Evolutionary conservation across 2,113 vertebrate species (phyloP).

Genomic region (Macroglossus sobrinus): DNA sequence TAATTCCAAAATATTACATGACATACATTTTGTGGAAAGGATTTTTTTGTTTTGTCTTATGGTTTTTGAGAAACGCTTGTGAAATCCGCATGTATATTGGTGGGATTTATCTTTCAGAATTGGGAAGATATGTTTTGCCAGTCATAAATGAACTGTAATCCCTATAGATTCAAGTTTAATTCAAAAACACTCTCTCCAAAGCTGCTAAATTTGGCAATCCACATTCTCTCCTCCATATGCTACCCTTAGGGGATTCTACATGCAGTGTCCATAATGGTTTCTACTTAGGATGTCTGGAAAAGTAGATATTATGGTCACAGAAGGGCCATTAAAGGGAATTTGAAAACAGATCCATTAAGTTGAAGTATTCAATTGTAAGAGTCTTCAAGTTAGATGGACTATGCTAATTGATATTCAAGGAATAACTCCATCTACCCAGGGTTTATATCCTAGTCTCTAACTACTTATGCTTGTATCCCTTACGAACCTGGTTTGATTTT

Average conservation of each 20-base stretch:
- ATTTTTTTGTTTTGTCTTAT: not conserved
- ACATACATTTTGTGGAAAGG: conserved; percentile 9
- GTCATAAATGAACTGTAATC: conserved; percentile 68
- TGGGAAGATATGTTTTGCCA: conserved; percentile 62
- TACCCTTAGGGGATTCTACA: conserved; percentile 57
- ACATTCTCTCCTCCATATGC: conserved; percentile 55
- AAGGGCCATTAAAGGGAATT: conserved; percentile 74
- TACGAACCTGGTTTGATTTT: conserved; percentile 57
- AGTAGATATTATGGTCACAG: conserved; percentile 70
- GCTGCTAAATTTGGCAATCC: conserved; percentile 70
- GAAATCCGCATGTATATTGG: conserved; percentile 59
- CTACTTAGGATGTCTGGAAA: conserved; percentile 75
- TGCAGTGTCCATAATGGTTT: conserved; percentile 67
- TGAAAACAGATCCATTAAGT: conserved; percentile 76
- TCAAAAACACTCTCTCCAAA: conserved; percentile 72
- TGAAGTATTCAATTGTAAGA: conserved; percentile 55
- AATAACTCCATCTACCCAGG: conserved; percentile 24
- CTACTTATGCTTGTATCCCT: conserved; percentile 20
- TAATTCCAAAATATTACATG: conserved; percentile 20
- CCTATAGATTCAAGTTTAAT: conserved; percentile 65
- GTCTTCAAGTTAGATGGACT: conserved; percentile 50
- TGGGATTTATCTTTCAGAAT: conserved; percentile 68
- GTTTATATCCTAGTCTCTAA: conserved; percentile 47
- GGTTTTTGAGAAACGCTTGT: conserved; percentile 38
- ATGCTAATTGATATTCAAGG: conserved; percentile 70